phyloP scores from a whole-genome alignment of 2,888 invertebrate genomes.

The Zeuzera pyrina region DNA sequence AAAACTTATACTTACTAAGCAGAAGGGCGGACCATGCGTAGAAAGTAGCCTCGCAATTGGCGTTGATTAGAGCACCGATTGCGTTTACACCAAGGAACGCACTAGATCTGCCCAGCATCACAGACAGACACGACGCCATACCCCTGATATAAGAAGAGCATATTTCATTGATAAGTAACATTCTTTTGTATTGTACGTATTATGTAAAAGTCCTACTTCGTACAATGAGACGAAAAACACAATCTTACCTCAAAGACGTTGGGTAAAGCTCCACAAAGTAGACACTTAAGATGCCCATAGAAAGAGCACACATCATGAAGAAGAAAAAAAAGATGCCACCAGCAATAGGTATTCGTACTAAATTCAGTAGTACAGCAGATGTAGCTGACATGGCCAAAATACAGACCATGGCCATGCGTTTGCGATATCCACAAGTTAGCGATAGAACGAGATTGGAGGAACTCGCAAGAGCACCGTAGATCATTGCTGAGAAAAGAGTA shows the following conservation, averaged over 20 bases:
- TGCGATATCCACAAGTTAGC: conserved; percentile 49
- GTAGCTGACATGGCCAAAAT: conserved; percentile 39
- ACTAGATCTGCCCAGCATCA: conserved; percentile 76
- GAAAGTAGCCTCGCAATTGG: conserved; percentile 75
- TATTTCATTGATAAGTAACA: too few relatives aligned
- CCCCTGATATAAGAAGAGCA: conserved; percentile 61
- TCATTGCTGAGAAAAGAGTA: conserved; percentile 58
- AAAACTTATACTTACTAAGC: conserved; percentile 46
- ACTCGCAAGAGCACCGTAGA: conserved; percentile 56
- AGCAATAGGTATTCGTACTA: conserved; percentile 46
- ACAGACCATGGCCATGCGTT: conserved; percentile 51
- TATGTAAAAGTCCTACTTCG: not conserved
- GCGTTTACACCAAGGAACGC: conserved; percentile 77
- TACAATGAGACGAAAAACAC: too few relatives aligned
- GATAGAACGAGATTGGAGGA: conserved; percentile 52
- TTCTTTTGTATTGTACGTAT: not conserved
- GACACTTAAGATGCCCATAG: conserved; percentile 61
- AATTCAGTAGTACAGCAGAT: conserved; percentile 45
- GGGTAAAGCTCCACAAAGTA: conserved; percentile 65
- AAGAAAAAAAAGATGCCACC: conserved; percentile 62
- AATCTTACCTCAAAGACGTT: conserved; percentile 52
- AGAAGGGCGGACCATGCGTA: conserved; percentile 70
- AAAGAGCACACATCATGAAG: conserved; percentile 53
- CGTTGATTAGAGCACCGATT: conserved; percentile 75
- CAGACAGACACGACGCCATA: conserved; percentile 75